Evolutionary conservation across 2,797 vertebrate genomes (phyloP).

Genomic region (Gallinago stenura): DNA sequence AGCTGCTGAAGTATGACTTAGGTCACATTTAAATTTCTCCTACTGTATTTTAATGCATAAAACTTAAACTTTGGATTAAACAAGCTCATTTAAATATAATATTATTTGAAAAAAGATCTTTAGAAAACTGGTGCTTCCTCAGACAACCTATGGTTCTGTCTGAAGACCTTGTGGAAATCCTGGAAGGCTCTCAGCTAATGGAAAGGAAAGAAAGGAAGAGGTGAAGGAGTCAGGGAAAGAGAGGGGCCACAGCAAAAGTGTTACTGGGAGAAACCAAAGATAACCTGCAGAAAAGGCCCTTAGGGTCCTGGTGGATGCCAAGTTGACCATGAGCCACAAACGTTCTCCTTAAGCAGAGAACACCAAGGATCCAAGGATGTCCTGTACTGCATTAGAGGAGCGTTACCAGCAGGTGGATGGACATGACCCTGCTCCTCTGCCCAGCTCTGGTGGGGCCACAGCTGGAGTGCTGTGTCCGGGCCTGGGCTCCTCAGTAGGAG

Average conservation of each 20-base stretch:
- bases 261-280: neutral
- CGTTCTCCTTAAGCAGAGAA: neutral
- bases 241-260: neutral
- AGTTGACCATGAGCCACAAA: neutral
- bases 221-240: neutral
- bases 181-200: neutral
- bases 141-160: neutral
- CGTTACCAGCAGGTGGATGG: neutral
- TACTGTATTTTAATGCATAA: neutral
- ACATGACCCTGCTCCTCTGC: neutral
- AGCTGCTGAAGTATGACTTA: neutral
- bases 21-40: neutral
- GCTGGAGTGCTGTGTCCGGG: neutral
- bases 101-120: neutral
- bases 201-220: neutral
- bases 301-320: neutral
- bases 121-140: neutral
- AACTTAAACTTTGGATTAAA: neutral
- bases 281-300: neutral
- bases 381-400: neutral
- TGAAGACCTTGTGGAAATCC: neutral
- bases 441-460: neutral
- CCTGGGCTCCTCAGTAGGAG: neutral
- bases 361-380: rapidly evolving
- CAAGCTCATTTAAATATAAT: neutral